Conservation (phyloP, 2,113 vertebrate genomes). For the Steatornis caripensis region DNA sequence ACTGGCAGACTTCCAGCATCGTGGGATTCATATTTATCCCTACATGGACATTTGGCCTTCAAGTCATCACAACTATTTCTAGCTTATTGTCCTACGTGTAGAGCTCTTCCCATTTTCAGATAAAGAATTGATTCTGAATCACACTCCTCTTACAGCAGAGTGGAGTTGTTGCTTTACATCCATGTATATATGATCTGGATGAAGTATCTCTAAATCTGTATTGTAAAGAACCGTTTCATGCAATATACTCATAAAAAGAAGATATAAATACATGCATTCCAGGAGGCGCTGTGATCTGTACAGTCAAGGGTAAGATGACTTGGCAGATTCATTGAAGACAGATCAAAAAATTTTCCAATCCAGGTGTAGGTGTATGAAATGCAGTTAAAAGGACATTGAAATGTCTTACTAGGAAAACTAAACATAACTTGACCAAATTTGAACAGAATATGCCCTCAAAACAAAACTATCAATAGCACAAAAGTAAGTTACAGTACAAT, state of each 20-base stretch:
- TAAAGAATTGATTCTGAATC: neutral
- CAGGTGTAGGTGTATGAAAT: neutral
- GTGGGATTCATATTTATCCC: constrained; percentile 2
- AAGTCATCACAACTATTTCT: constrained; percentile 35
- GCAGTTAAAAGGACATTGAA: neutral
- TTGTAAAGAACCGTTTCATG: neutral
- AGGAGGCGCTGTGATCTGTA: neutral
- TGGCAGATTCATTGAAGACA: neutral
- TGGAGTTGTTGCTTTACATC: neutral
- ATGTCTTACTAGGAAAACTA: neutral
- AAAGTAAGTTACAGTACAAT: neutral
- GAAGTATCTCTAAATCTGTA: neutral
- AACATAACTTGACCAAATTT: neutral
- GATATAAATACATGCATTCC: neutral
- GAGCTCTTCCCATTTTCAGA: neutral
- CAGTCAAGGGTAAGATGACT: neutral
- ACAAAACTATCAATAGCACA: neutral
- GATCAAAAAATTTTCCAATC: neutral
- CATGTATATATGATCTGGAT: neutral
- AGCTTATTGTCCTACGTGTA: constrained; percentile 9
- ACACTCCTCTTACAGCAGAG: neutral
- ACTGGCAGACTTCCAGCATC: constrained; percentile 11
- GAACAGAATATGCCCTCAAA: neutral
- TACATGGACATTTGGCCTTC: constrained; percentile 47
- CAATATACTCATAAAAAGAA: neutral